Percentiles rank a stretch among this genome's conserved stretches.
Conservation (phyloP, 2,888 invertebrate species). For the Eupithecia tripunctaria region DNA sequence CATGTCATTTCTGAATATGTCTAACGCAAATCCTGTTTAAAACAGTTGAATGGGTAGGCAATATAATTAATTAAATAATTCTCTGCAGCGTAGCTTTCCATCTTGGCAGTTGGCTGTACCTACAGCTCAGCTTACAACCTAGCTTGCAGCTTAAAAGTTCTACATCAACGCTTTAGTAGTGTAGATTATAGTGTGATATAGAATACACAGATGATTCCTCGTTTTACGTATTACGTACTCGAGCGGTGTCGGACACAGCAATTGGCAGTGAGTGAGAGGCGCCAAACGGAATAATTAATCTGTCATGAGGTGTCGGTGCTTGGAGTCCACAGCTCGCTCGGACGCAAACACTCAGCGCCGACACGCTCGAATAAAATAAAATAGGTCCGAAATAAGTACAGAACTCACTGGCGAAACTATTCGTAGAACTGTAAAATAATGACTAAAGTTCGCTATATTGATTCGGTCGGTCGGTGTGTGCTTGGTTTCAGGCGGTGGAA, state of each 20-base stretch:
- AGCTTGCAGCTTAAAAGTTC: not conserved
- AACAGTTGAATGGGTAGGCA: not conserved
- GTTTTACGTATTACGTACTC: conserved; percentile 17
- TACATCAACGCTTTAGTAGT: not conserved
- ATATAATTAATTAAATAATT: not conserved
- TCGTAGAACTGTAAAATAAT: conserved; percentile 10
- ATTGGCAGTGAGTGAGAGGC: conserved; percentile 46
- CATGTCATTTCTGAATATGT: not conserved
- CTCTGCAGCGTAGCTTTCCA: not conserved
- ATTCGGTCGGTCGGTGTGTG: not conserved
- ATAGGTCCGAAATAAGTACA: conserved; percentile 13
- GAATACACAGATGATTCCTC: not conserved
- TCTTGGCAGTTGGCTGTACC: not conserved
- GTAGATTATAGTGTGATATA: too few species aligned
- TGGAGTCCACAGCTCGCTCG: conserved; percentile 52
- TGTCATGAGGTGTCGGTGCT: conserved; percentile 63
- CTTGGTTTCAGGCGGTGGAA: not conserved
- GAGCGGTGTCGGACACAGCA: conserved; percentile 38
- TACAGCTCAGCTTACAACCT: not conserved
- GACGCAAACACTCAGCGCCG: conserved; percentile 29
- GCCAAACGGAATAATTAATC: conserved; percentile 70
- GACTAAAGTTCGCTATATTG: conserved; percentile 5
- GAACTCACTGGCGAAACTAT: conserved; percentile 4
- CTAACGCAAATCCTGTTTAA: not conserved
- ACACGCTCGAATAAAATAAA: conserved; percentile 31